Evolutionary conservation across 2,888 invertebrate species (phyloP), one percentile per base, ranked within the genome.

Genomic region (Allolobophora icterica): DNA sequence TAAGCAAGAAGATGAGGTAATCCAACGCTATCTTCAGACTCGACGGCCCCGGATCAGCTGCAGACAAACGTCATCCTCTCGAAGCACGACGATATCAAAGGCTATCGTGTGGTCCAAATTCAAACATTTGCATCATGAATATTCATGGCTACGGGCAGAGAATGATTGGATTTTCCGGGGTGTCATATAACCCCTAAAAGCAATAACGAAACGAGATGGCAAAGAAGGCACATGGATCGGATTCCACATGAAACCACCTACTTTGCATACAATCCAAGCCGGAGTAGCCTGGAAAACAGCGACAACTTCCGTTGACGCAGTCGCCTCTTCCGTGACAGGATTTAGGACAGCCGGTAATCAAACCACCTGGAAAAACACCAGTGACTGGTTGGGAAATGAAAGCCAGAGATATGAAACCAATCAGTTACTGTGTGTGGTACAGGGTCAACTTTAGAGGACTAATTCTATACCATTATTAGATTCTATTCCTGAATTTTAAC

Each of bases 221-320:
- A 17, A 8, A n/a, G 71, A 71, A 71, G 71, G n/a, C 4, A 71
- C 34, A 21, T 17, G 35, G 38, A 87, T 87, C 87, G 34, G 38
- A 34, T 87, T 33, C n/a, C 90, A 21, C 17, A 89, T 71, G 38
- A 24, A 83, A 21, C 15, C 83, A 96, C 97, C 96, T 96, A 97
- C 99, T 98, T 96, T 98, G 98, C 95, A 98, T 98, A 95, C 99
- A 99, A 95, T 99, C 98, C 93, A 98, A 98, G 52, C 99, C 99
- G 90, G 98, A 98, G 95, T 98, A 99, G 30, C 99, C 99, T 90
- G 98, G 97, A 95, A 98, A 98, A 95, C 99, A 99, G 94, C 98
- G 97, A 95, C 99, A 99, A 95, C 98, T 98, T 5, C 99, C 99
- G 90, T 94, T 93, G 90, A 98, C 96, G 95, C 99, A 99, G 95